Base-by-base conservation (phyloP, 2,113 vertebrate species). In the Chloropsis hardwickii region DNA sequence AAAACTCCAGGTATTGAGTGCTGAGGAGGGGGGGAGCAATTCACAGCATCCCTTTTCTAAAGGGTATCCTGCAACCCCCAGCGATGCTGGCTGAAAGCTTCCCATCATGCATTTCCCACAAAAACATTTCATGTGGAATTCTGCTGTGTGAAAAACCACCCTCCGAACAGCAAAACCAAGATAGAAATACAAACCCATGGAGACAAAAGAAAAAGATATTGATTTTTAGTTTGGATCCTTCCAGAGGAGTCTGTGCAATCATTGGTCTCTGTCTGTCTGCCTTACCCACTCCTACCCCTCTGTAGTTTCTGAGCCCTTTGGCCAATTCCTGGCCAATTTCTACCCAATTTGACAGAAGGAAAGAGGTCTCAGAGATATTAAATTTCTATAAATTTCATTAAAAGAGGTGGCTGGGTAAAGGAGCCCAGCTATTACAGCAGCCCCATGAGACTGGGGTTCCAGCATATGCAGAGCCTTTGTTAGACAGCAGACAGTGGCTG, bases 381-480 rank as follows among this genome's bases (percentile, higher is more conserved):
- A 91, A 94, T 97, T 96, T 78, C 96, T 97, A 66, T 90, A 96
- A 96, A 95, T 96, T 86, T 92, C 96, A 97, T 97, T 97, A 96
- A 94, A 96, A 96, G 89, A 71, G 72, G 94, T 95, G 69, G 64
- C 88, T 88, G 82, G 67, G 76, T 94, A 78, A 93, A 88, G 86
- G 88, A 92, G 67, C 94, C 60, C 2, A 17, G 72, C 92, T 95
- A 70, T 95, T 94, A 84, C 86, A 95, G 86, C 60, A 86, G 22
- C 86, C 96, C 86, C 90, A 9, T 3, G 94, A 74, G 95, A 48
- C 80, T 5, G 33, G 53, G 76, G 72, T 83, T 77, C 82, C 11
- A 2, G 76, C 88, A 70, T 93, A 93, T 81, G 82, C 94, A 94
- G 86, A 88, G 88, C 64, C 40, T 90, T 90, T 90, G 94, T 88